Conservation (phyloP, 23 tunicate species). For the Ascidia mentula region DNA sequence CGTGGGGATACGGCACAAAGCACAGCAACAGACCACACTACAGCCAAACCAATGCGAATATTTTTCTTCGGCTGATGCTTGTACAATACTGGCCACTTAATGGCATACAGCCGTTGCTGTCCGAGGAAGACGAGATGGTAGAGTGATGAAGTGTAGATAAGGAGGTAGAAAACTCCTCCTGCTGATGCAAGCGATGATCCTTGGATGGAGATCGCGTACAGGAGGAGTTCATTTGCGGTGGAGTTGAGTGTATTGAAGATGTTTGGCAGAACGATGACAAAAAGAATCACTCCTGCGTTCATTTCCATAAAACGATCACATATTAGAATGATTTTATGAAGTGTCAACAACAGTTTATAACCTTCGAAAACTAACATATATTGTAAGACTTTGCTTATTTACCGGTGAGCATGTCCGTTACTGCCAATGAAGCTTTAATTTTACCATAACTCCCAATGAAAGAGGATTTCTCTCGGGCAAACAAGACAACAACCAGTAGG, state of each 20-base stretch:
- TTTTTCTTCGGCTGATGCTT: background rate
- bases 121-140: constrained; percentile 14
- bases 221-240: background rate
- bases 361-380: background rate
- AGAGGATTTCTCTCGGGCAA: background rate
- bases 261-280: background rate
- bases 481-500: background rate
- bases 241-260: background rate
- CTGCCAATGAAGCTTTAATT: background rate
- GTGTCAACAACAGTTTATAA: too few relatives aligned
- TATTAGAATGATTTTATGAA: too few relatives aligned
- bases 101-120: constrained; percentile 1
- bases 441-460: background rate
- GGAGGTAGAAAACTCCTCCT: background rate
- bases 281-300: too few relatives aligned
- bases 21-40: background rate
- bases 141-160: background rate
- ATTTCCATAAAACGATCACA: too few relatives aligned
- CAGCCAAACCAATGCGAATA: background rate
- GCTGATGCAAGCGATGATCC: background rate
- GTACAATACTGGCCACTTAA: background rate
- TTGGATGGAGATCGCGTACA: background rate
- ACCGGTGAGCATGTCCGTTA: constrained; percentile 14
- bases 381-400: background rate
- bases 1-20: background rate